A percentile compares a stretch with the other conserved stretches of the same genome.
Evolutionary conservation across 2,888 invertebrate genomes (phyloP).

Genomic region (Philaethria dido): DNA sequence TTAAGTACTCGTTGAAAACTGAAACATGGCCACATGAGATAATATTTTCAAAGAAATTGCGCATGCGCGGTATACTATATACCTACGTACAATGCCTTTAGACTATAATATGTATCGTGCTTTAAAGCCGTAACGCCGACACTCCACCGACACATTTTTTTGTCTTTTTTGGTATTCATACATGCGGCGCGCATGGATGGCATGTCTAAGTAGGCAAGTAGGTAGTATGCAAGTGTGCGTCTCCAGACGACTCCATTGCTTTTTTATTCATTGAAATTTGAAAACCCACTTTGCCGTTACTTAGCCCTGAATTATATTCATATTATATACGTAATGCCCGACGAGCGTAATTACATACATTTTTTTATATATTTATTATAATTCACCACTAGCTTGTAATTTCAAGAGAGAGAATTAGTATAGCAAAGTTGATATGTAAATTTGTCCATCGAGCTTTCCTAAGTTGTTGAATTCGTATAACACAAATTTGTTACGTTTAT

Average conservation of each 20-base stretch:
- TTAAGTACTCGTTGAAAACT: conserved; percentile 6
- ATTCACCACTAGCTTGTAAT: conserved; percentile 1
- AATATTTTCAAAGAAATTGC: conserved; percentile 24
- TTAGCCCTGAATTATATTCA: conserved; percentile 17
- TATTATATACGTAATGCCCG: background rate
- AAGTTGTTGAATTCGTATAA: background rate
- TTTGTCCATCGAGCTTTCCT: background rate
- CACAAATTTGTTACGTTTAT: background rate
- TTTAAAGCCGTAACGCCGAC: conserved; percentile 29
- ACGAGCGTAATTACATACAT: background rate
- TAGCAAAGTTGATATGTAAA: background rate
- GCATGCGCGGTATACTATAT: conserved; percentile 33
- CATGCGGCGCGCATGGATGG: conserved; percentile 29
- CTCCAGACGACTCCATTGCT: conserved; percentile 15
- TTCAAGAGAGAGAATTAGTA: background rate
- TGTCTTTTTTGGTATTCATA: conserved; percentile 39
- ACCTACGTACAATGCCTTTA: conserved; percentile 24
- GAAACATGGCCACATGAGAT: conserved; percentile 19
- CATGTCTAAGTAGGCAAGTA: conserved; percentile 26
- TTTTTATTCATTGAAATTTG: conserved; percentile 27
- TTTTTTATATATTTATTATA: conserved; percentile 5
- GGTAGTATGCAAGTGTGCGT: conserved; percentile 16
- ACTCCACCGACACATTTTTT: conserved; percentile 35
- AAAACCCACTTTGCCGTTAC: conserved; percentile 19
- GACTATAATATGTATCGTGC: conserved; percentile 34